Evolutionary conservation across 1,140 invertebrate genomes (phyloP).

Genomic region (Drosophila aff.): DNA sequence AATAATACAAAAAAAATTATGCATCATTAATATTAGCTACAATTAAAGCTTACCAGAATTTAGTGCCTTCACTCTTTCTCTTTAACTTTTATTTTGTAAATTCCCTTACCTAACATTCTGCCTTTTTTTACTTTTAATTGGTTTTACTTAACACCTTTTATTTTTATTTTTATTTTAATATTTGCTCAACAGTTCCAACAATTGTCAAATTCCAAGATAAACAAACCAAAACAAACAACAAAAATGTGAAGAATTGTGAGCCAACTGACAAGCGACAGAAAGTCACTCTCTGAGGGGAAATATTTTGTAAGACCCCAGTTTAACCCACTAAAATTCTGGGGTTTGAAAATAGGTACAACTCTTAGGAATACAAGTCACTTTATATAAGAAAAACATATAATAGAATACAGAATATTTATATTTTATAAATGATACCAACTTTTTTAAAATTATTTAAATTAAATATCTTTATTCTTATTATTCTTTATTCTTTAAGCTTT

Average conservation of each 20-base stretch:
- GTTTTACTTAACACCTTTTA: not conserved
- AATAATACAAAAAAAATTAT: not conserved
- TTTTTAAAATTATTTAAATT: too few relatives aligned
- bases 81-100: not conserved
- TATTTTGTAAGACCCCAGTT: not conserved
- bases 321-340: not conserved
- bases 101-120: too few relatives aligned
- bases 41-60: too few relatives aligned
- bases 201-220: slow-evolving; percentile 1
- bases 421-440: not conserved
- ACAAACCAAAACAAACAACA: not conserved
- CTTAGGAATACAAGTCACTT: accelerated
- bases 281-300: not conserved
- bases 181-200: not conserved
- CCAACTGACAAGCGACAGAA: not conserved
- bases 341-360: not conserved
- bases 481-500: too few relatives aligned
- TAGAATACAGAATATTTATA: too few relatives aligned
- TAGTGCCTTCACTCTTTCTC: too few relatives aligned
- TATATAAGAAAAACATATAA: too few relatives aligned
- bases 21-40: too few relatives aligned
- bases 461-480: too few relatives aligned
- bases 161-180: not conserved
- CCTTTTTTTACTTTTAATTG: not conserved
- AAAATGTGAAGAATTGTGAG: slow-evolving; percentile 20